Percentiles rank a stretch among this genome's conserved stretches.
phyloP scores from a whole-genome alignment of 2,797 vertebrate genomes.

The Mus spretus region DNA sequence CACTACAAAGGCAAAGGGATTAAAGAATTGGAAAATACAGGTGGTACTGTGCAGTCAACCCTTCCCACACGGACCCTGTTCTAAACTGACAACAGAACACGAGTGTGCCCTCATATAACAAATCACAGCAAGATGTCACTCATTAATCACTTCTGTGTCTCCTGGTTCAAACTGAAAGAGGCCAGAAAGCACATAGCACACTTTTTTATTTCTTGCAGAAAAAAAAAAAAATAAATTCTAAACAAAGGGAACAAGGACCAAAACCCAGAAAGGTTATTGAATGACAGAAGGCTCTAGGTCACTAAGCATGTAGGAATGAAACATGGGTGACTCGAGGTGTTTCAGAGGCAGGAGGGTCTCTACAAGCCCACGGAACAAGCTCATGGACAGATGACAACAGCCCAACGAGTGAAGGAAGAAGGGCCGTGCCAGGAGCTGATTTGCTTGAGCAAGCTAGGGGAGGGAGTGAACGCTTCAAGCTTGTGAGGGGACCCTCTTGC shows the following conservation, averaged over 20 bases:
- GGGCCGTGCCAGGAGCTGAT: background rate
- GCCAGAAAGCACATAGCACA: background rate
- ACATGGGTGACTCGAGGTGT: fast-evolving
- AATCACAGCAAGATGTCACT: background rate
- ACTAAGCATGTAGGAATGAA: background rate
- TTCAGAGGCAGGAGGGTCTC: background rate
- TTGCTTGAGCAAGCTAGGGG: fast-evolving
- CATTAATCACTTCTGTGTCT: background rate
- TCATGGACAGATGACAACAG: background rate
- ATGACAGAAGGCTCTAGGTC: background rate
- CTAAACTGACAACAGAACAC: background rate
- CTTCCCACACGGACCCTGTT: background rate
- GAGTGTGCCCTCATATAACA: background rate
- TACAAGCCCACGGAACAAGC: background rate
- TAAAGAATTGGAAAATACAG: background rate
- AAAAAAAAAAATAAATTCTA: background rate
- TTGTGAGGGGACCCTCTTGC: no score
- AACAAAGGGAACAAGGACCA: background rate
- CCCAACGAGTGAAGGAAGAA: background rate
- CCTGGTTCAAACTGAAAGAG: background rate
- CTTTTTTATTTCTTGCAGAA: background rate
- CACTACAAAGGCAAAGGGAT: background rate
- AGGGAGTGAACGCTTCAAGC: background rate
- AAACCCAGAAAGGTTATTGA: background rate
- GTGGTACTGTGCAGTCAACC: background rate